phyloP scores from a whole-genome alignment of 2,113 vertebrate species.

The Catharus bicknelli region DNA sequence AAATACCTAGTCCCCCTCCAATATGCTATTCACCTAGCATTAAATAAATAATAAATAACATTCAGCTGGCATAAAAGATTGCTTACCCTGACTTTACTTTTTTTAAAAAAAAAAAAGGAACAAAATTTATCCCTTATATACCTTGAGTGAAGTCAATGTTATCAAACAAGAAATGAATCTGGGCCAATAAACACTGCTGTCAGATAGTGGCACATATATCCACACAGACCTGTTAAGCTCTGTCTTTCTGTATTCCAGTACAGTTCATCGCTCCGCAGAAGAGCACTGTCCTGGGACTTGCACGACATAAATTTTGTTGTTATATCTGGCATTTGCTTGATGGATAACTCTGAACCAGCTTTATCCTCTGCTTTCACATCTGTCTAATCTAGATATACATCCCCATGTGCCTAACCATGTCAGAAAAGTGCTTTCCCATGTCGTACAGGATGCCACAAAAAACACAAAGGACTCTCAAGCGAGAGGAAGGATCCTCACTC shows the following conservation, averaged over 20 bases:
- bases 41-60: background rate
- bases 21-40: background rate
- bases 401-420: background rate
- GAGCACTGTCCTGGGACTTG: background rate
- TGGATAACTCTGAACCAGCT: background rate
- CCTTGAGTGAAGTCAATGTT: background rate
- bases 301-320: background rate
- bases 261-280: background rate
- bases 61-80: background rate
- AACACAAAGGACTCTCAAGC: accelerated
- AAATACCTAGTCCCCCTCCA: background rate
- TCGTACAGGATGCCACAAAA: background rate
- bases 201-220: background rate
- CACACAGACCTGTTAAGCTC: background rate
- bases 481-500: background rate
- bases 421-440: accelerated
- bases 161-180: background rate
- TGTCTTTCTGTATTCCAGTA: background rate
- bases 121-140: background rate
- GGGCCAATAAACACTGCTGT: background rate
- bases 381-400: background rate
- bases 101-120: background rate
- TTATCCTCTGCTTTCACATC: background rate
- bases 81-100: background rate
- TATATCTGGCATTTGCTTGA: background rate